These are phyloP conservation scores for Euglossa dilemma DNA, from an alignment of 1,140 invertebrate genomes.

Conservation along the genomic window DNA sequence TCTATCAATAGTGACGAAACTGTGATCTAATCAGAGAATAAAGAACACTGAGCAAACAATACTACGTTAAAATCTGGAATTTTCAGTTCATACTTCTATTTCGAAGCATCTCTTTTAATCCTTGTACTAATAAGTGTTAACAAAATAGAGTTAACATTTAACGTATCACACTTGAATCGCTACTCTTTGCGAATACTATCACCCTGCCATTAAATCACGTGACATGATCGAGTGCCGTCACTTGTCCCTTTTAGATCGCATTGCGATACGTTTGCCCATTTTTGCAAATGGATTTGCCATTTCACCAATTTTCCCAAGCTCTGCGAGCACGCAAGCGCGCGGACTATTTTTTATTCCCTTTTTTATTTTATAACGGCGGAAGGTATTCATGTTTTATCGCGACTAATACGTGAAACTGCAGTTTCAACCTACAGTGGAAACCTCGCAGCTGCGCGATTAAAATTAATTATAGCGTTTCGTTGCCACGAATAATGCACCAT, in stretches of 20 bases:
- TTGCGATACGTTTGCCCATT: background rate
- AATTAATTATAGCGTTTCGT: background rate
- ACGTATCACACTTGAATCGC: background rate
- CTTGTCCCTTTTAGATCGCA: background rate
- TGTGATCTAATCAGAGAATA: too few species aligned
- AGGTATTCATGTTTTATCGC: background rate
- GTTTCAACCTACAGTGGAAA: background rate
- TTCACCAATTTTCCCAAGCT: background rate
- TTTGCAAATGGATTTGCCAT: background rate
- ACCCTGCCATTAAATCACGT: constrained; percentile 3
- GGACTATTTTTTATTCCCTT: too few species aligned
- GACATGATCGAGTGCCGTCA: background rate
- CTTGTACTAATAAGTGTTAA: too few species aligned
- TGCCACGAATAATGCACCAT: too few species aligned
- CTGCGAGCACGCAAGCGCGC: background rate
- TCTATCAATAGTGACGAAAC: too few species aligned
- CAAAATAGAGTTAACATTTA: background rate
- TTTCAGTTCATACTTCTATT: too few species aligned
- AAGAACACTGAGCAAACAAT: too few species aligned
- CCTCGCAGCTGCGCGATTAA: background rate
- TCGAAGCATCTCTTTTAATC: too few species aligned
- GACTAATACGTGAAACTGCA: background rate
- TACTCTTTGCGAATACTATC: background rate
- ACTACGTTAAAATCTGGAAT: too few species aligned
- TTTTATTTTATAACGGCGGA: background rate